Base-by-base conservation (phyloP, 1,140 invertebrate genomes). In the Drosophila ironensis region DNA sequence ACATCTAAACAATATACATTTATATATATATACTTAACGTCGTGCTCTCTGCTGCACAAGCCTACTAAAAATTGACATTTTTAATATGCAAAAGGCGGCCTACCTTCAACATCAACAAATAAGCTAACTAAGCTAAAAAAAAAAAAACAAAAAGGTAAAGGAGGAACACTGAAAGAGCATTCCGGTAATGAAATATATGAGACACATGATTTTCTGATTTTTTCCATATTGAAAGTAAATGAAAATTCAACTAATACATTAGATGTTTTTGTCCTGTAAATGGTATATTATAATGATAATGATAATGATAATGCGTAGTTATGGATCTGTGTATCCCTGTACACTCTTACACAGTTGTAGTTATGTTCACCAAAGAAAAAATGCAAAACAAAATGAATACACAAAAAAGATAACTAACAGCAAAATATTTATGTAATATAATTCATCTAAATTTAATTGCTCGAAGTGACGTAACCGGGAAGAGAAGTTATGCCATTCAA, bases 201-300 rank as follows among this genome's bases (percentile, higher is more conserved):
- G 27, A 25, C 11, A 41, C 24, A 30, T 71, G 63, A 71, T 61
- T 70, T 80, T 80, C 77, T 46, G 66, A 74, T 84, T 72, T 80
- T 84, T 84, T 84, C 80, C 70, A 78, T 71, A 67, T 59, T 72
- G 61, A 70, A 81, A 61, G 67, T 72, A 72, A 56, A 63, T 61
- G 54, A 63, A n/a, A 76, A 84, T 71, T 77, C 61, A 69, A 73
- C 56, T 73, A 78, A 63, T 86, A 53, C 73, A 78, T 82, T 87
- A 87, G 84, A 87, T 87, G 82, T 87, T 87, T 75, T 87, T 87
- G 82, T 87, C 82, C 77, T 87, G 82, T 87, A 87, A 78, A 87
- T 80, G 84, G 72, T 66, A 81, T 46, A 56, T 60, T 69, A 82
- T 73, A 77, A 70, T 68, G 56, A 42, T 70, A 82, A 70, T 68